A percentile compares a stretch with the other conserved stretches of the same genome.
These are phyloP conservation scores for Grus americana DNA, from an alignment of 2,113 vertebrate species.

Conservation along the genomic window DNA sequence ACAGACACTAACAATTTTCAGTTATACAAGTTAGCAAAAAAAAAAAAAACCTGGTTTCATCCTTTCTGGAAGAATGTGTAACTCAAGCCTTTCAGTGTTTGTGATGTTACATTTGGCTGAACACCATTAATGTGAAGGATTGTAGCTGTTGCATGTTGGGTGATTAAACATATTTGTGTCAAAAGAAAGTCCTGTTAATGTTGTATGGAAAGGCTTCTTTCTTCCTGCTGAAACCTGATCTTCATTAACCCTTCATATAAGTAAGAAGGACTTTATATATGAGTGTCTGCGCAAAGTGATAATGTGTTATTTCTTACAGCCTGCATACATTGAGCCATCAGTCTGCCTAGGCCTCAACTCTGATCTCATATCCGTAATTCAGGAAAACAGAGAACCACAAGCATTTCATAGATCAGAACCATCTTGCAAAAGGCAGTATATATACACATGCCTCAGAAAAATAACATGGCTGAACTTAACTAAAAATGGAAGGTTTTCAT, in stretches of 20 bases:
- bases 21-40: neutral
- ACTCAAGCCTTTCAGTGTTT: conserved; percentile 27
- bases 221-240: neutral
- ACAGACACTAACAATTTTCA: conserved; percentile 12
- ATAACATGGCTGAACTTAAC: neutral
- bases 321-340: neutral
- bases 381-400: neutral
- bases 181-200: neutral
- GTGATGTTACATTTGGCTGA: conserved; percentile 22
- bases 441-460: neutral
- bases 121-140: conserved; percentile 14
- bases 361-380: neutral
- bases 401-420: neutral
- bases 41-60: neutral
- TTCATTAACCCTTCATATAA: neutral
- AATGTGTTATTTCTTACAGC: neutral
- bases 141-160: neutral
- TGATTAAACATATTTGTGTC: neutral
- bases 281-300: neutral
- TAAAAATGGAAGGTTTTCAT: neutral
- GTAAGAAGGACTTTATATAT: neutral
- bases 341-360: neutral
- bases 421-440: neutral
- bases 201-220: neutral
- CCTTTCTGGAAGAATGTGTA: conserved; percentile 33